Evolutionary conservation across 2,888 invertebrate genomes (phyloP), one percentile per base, ranked within the genome.

Genomic region (Liposcelis brunnea): DNA sequence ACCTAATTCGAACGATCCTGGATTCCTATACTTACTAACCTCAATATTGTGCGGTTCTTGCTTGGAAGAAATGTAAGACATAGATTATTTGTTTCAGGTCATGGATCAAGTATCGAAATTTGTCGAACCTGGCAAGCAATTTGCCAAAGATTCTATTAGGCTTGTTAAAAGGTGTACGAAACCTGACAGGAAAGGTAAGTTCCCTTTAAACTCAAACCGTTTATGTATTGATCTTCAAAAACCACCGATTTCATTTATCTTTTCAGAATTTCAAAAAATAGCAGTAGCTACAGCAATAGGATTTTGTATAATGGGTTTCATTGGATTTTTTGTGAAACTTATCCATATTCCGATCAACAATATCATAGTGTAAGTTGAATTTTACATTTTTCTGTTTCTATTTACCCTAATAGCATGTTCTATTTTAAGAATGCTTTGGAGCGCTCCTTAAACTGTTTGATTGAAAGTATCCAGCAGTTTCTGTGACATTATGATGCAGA

Each of bases 231-330:
- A n/a, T 32, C 10, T n/a, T n/a, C 32, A n/a, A 32, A 32, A 32
- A 32, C 32, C 32, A 11, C 32, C 10, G 32, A 10, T 11, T n/a
- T n/a, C n/a, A n/a, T n/a, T n/a, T n/a, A n/a, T 56, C 52, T 52
- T 68, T 75, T 32, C 72, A 90, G 98, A 98, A 68, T 98, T 98
- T 68, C 95, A 97, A 65, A 98, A 98, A 70, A 98, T 98, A 59
- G 98, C 97, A 19, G 85, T 97, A 55, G 98, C 98, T 47, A 98
- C 98, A 49, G 97, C 97, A 3, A 94, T 98, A 59, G 98, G 98
- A 47, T 98, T 98, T 72, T 94, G 91, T 65, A 95, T 98, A 64
- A 98, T 98, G 98, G 98, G 98, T 47, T 98, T 98, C 70, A 98
- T 98, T 62, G 98, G 98, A 56, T 98, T 98, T 74, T 98, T 98